These are phyloP conservation scores for Caenorhabditis sinica DNA, from an alignment of 2,888 invertebrate species.

Conservation along the genomic window DNA sequence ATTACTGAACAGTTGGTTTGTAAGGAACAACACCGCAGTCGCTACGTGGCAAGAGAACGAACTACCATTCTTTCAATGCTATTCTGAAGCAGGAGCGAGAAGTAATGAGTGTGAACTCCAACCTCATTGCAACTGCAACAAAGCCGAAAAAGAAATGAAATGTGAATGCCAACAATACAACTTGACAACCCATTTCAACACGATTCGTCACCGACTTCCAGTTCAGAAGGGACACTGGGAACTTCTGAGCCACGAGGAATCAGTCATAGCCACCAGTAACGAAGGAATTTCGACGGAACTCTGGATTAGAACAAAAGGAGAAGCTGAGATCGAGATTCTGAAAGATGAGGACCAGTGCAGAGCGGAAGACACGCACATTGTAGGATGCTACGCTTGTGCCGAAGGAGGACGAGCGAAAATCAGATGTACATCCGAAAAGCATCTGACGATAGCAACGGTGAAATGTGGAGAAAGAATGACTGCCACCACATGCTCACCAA, in stretches of 20 bases:
- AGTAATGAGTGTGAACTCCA: too few relatives aligned
- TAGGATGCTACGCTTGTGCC: constrained; percentile 25
- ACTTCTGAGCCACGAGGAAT: not conserved
- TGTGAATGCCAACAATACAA: constrained; percentile 8
- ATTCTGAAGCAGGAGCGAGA: not conserved
- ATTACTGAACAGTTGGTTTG: constrained; percentile 10
- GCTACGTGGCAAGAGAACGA: constrained; percentile 26
- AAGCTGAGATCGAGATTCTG: too few relatives aligned
- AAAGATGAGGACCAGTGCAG: not conserved
- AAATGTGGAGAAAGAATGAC: not conserved
- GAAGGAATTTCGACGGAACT: too few relatives aligned
- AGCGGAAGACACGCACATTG: too few relatives aligned
- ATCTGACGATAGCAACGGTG: constrained; percentile 1
- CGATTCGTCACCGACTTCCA: not conserved
- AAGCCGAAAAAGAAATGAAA: constrained; percentile 5
- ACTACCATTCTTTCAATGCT: too few relatives aligned
- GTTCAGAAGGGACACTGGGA: constrained; percentile 24
- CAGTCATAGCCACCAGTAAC: constrained; percentile 6
- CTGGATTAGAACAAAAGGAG: too few relatives aligned
- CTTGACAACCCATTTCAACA: not conserved
- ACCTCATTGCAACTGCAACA: constrained; percentile 8
- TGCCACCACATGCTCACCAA: not conserved
- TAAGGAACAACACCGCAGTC: not conserved
- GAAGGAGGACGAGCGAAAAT: not conserved
- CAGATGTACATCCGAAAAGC: not conserved